A percentile compares a stretch with the other conserved stretches of the same genome.
Conservation (phyloP, 1,140 invertebrate species). For the Lucilia cuprina region DNA sequence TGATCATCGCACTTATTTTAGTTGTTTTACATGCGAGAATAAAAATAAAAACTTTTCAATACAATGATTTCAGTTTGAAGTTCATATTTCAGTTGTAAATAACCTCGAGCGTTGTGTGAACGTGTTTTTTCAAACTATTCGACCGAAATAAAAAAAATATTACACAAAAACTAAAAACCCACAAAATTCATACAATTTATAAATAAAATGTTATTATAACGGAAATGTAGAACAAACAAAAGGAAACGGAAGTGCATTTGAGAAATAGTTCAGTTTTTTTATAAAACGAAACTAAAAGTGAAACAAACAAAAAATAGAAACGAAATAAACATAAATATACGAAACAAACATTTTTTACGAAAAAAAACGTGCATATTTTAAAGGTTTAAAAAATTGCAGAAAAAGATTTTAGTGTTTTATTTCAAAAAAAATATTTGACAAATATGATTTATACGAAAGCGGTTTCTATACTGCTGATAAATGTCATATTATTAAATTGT, state of each 20-base stretch:
- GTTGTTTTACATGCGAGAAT: constrained; percentile 8
- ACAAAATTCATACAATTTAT: background rate
- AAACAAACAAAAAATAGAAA: background rate
- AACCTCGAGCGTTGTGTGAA: constrained; percentile 19
- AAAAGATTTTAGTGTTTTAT: background rate
- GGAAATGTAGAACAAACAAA: background rate
- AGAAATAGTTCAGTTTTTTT: constrained; percentile 3
- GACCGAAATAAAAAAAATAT: constrained; percentile 2
- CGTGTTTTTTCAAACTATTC: constrained; percentile 11
- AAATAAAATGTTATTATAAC: constrained; percentile 5
- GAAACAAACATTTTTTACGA: background rate
- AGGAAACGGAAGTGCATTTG: constrained; percentile 27
- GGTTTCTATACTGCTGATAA: constrained; percentile 2
- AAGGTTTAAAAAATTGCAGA: background rate
- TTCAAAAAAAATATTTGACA: background rate
- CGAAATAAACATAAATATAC: background rate
- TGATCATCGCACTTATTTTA: background rate
- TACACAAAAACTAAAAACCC: background rate
- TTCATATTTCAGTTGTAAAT: constrained; percentile 28
- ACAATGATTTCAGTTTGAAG: constrained; percentile 26
- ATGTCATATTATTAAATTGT: background rate
- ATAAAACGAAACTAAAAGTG: background rate
- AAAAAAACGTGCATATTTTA: background rate
- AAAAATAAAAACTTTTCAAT: constrained; percentile 32
- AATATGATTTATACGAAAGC: constrained; percentile 14